Base-by-base conservation (phyloP, 2,113 vertebrate genomes). In the Cryptomyrus ogoouensis region DNA sequence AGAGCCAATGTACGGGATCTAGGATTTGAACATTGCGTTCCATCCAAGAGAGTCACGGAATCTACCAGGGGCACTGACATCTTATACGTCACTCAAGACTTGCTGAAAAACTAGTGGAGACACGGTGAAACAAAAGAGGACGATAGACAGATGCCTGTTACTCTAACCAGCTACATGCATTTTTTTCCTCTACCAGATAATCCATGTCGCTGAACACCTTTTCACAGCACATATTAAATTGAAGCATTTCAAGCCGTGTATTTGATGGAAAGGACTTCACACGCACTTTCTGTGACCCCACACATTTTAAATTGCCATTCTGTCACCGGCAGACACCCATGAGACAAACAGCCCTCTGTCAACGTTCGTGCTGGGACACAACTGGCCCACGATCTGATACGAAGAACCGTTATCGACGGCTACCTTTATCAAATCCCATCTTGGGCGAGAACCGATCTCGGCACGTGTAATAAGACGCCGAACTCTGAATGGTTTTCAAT, bases 11-110 rank as follows among this genome's bases (percentile, higher is more conserved):
- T n/a, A 24, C 7, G 12, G 83, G 83, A 86, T 86, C 44, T n/a
- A 7, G 49, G 89, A 83, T 44, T 31, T 83, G 89, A 83, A 89
- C 89, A 84, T n/a, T 1, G n/a, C 19, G 89, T 89, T 52, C 77
- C 9, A 6, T 66, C 49, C 35, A 39, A 15, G 35, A 35, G 47
- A 31, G 70, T 3, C 66, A 10, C 66, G 24, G 9, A 52, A n/a
- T 44, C 52, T 56, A 39, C 50, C 74, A 12, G 24, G 77, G 77
- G 27, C 77, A 27, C 80, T 83, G 39, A 89, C 89, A 77, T 80
- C 46, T 17, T 27, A 77, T 50, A 50, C 88, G 49, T 77, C 46
- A 13, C 35, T 19, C 74, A 80, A 39, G 74, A 42, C 31, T 39
- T 39, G 17, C 74, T 80, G 35, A 80, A 42, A 42, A 42, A 42